These are phyloP conservation scores for Hyposoter didymator DNA, from an alignment of 2,888 invertebrate genomes.

Conservation along the genomic window DNA sequence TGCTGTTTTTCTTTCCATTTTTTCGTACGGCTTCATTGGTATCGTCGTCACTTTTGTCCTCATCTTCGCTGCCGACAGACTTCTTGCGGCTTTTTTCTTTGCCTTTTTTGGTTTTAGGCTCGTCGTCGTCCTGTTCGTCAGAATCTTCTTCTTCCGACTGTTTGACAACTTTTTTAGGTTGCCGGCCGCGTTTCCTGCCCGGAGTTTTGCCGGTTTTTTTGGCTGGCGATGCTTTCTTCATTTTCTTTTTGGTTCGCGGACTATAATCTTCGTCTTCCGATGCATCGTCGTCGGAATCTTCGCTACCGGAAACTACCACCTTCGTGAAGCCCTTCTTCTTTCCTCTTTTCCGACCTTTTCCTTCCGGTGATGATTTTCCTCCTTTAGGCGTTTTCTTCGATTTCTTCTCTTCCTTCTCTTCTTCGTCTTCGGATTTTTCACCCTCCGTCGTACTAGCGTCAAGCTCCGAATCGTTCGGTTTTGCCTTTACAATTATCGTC, in stretches of 20 bases:
- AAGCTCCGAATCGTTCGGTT: conserved; percentile 80
- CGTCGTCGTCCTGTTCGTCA: conserved; percentile 70
- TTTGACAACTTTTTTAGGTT: conserved; percentile 68
- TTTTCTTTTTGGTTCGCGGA: conserved; percentile 77
- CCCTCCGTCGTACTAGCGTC: conserved; percentile 78
- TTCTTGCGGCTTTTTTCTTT: conserved; percentile 68
- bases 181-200: conserved; percentile 69
- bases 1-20: conserved; percentile 67
- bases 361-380: conserved; percentile 57
- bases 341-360: conserved; percentile 69
- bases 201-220: conserved; percentile 71
- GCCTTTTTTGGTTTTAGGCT: conserved; percentile 62
- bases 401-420: conserved; percentile 64
- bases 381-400: conserved; percentile 53
- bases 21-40: conserved; percentile 50
- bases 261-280: conserved; percentile 81
- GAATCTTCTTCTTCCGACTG: conserved; percentile 65
- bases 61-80: conserved; percentile 60
- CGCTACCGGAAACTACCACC: conserved; percentile 73
- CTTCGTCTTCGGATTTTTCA: conserved; percentile 73
- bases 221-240: conserved; percentile 69
- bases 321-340: conserved; percentile 72
- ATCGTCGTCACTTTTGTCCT: conserved; percentile 56
- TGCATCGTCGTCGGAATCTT: conserved; percentile 75
- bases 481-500: conserved; percentile 80